phyloP scores from a whole-genome alignment of 2,888 invertebrate species.

The Cloeon dipterum region DNA sequence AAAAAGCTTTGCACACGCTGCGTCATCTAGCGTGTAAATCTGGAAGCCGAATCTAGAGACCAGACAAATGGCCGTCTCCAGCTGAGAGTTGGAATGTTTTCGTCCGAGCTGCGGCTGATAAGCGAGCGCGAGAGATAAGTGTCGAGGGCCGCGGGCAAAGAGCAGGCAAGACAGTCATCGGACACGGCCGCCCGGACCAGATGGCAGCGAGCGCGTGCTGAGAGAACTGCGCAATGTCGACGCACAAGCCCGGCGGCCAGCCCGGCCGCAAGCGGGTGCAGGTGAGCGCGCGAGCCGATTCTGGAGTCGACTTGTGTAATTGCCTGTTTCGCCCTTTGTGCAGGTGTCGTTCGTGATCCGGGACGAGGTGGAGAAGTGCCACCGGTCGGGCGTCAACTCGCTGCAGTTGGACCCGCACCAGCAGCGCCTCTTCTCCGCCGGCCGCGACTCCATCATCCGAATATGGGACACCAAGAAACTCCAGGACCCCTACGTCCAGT shows the following conservation, averaged over 20 bases:
- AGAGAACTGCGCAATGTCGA: no score
- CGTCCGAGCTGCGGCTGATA: no score
- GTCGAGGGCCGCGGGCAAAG: no score
- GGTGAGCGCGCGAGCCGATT: conserved; percentile 17
- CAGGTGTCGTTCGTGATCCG: conserved; percentile 98
- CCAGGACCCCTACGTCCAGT: conserved; percentile 66
- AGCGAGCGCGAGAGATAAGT: no score
- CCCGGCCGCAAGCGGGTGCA: conserved; percentile 27
- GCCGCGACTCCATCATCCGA: conserved; percentile 89
- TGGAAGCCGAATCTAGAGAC: no score
- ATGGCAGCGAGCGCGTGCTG: no score
- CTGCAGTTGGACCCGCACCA: conserved; percentile 75
- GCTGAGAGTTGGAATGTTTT: no score
- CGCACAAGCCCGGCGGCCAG: conserved; percentile 23
- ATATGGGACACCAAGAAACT: conserved; percentile 51
- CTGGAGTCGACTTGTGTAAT: background rate
- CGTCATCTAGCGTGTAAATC: no score
- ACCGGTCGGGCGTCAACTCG: conserved; percentile 89
- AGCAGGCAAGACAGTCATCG: no score
- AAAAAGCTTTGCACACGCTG: no score
- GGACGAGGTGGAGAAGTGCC: conserved; percentile 81
- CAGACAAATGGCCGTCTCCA: no score
- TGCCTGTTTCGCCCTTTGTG: background rate
- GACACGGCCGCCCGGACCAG: no score
- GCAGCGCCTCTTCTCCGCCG: conserved; percentile 83